Evolutionary conservation across 2,888 invertebrate genomes (phyloP), one percentile per base, ranked within the genome.

Genomic region (Euphydryas editha): DNA sequence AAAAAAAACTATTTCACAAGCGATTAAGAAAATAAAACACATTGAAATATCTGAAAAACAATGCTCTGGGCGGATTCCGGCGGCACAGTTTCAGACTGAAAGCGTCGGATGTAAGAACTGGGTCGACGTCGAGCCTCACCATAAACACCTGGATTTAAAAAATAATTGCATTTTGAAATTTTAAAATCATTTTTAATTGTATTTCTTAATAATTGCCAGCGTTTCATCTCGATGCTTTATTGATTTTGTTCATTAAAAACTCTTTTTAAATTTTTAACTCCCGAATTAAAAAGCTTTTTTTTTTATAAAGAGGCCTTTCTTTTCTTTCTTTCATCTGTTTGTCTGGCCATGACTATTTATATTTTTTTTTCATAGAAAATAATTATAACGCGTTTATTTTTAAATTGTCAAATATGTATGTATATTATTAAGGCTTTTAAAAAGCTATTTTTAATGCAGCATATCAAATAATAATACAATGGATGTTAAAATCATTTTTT

Each of bases 1-100:
- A 15, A 51, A 30, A 36, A 49, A 54, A 17, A 17, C 18, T 54
- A 15, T 24, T 54, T 51, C 15, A 60, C 44, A 62, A 62, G 17
- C 44, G 37, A 62, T 57, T 56, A 57, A 62, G 62, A 47, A 46
- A 63, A 63, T 63, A 46, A 63, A 63, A 58, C 58, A 58, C 63
- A 58, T 58, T 63, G 63, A 59, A 63, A 63, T 59, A 18, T 63
- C 58, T 58, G 63, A 63, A 58, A 59, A 58, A 63, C 63, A 63
- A 63, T 51, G 58, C 58, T 49, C 58, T 30, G 30, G 17, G 51
- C 58, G 21, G 58, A 39, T 42, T 58, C 63, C 63, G 63, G 57
- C 58, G 58, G 57, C 63, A 58, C 57, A 58, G 57, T 63, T 63
- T 58, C 63, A 18, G 49, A 58, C 57, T 63, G 63, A 63, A 63